phyloP scores from a whole-genome alignment of 1,140 invertebrate genomes.

The Medauroidea extradentata region DNA sequence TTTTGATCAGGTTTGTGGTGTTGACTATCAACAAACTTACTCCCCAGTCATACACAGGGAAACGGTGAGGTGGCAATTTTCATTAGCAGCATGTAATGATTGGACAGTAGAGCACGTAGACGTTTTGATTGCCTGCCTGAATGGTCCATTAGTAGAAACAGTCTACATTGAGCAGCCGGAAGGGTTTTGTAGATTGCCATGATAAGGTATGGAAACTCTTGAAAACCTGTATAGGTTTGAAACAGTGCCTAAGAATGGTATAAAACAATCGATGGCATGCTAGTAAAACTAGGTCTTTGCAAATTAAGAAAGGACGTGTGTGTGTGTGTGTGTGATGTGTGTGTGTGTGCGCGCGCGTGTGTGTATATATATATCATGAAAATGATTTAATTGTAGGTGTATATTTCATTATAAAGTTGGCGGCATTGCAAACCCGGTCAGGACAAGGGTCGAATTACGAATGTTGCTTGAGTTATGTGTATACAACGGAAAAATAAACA shows the following conservation, averaged over 20 bases:
- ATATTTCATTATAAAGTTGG: too few relatives aligned
- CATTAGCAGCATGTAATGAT: conserved; percentile 30
- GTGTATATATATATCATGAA: too few relatives aligned
- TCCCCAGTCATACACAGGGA: conserved; percentile 33
- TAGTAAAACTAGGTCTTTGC: too few relatives aligned
- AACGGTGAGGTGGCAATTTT: conserved; percentile 38
- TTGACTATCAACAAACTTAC: conserved; percentile 39
- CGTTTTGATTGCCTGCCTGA: conserved; percentile 39
- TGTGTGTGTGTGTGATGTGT: too few relatives aligned
- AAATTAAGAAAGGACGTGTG: too few relatives aligned
- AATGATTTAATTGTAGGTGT: too few relatives aligned
- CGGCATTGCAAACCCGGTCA: too few relatives aligned
- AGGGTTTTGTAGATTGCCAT: conserved; percentile 26
- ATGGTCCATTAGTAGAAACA: conserved; percentile 39
- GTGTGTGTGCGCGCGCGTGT: too few relatives aligned
- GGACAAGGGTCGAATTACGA: too few relatives aligned
- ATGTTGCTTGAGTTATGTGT: too few relatives aligned
- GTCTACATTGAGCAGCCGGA: conserved; percentile 40
- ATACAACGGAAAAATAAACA: too few relatives aligned
- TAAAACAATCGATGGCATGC: not conserved
- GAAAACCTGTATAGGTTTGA: conserved; percentile 16
- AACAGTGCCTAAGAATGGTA: conserved; percentile 2
- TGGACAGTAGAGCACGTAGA: conserved; percentile 37
- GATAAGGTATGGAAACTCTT: conserved; percentile 18
- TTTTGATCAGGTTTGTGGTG: conserved; percentile 35